Evolutionary conservation across 1,140 invertebrate species (phyloP).

Genomic region (Orchesella cincta): DNA sequence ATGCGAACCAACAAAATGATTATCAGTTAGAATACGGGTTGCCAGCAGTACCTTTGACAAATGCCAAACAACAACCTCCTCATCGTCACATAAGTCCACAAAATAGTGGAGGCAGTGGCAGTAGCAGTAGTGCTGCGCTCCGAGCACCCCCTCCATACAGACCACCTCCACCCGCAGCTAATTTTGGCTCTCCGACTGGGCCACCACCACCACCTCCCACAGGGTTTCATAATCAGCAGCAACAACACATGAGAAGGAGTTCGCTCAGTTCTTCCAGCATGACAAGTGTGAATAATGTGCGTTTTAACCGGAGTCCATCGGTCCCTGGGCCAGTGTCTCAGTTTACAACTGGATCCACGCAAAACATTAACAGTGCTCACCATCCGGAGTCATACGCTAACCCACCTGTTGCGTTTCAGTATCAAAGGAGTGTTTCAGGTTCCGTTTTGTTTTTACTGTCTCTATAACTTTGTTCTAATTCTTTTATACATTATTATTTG

Average conservation of each 20-base stretch:
- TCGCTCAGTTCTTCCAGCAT: slow-evolving; percentile 18
- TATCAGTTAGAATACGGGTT: slow-evolving; percentile 35
- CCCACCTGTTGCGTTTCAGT: slow-evolving; percentile 27
- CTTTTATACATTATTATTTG: too few relatives aligned
- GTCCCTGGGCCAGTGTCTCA: neutral
- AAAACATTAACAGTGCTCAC: slow-evolving; percentile 31
- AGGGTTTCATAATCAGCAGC: neutral
- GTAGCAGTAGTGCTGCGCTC: slow-evolving; percentile 15
- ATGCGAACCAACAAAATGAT: neutral
- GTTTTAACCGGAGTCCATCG: slow-evolving; percentile 18
- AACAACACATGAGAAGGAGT: slow-evolving; percentile 21
- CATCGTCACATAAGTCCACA: slow-evolving; percentile 24
- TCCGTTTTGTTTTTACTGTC: slow-evolving; percentile 32
- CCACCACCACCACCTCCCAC: neutral
- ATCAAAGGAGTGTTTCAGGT: slow-evolving; percentile 47
- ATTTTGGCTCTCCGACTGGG: slow-evolving; percentile 13
- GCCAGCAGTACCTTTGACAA: slow-evolving; percentile 16
- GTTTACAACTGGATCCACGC: neutral
- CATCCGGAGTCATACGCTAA: slow-evolving; percentile 1
- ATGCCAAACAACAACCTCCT: slow-evolving; percentile 29
- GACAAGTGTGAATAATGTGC: neutral
- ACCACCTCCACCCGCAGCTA: slow-evolving; percentile 39
- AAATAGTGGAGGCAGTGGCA: slow-evolving; percentile 25
- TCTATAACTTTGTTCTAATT: too few relatives aligned
- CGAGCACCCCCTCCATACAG: slow-evolving; percentile 45